A percentile compares a stretch with the other conserved stretches of the same genome.
These are phyloP conservation scores for Bubo bubo DNA, from an alignment of 2,113 vertebrate genomes.

Conservation along the genomic window DNA sequence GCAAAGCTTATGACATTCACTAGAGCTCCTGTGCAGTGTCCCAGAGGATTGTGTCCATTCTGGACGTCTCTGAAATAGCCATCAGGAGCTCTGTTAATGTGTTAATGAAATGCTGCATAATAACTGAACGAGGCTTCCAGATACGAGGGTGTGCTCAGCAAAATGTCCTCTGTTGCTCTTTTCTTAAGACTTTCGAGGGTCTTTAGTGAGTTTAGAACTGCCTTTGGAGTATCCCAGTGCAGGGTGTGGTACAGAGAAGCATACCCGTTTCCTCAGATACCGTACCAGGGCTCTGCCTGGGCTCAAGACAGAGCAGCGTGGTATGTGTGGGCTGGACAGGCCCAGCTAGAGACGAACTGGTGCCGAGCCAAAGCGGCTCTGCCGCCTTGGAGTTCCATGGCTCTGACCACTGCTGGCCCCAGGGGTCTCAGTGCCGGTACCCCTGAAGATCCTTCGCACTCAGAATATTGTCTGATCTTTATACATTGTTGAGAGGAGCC, in stretches of 20 bases:
- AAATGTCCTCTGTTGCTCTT: background rate
- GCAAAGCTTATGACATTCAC: background rate
- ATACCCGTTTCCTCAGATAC: rapidly evolving
- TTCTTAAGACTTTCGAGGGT: background rate
- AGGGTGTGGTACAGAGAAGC: background rate
- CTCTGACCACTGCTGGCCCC: background rate
- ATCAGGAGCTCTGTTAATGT: background rate
- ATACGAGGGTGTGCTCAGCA: background rate
- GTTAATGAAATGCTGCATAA: background rate
- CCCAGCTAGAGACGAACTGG: background rate
- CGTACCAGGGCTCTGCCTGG: background rate
- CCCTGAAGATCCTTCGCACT: background rate
- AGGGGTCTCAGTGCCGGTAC: background rate
- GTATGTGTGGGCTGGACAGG: rapidly evolving
- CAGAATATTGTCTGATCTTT: background rate
- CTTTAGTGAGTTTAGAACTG: background rate
- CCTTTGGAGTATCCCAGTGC: background rate
- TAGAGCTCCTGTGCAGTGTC: background rate
- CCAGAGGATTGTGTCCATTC: background rate
- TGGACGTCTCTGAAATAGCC: background rate
- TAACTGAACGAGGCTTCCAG: background rate
- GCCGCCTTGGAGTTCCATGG: rapidly evolving
- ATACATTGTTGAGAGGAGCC: background rate
- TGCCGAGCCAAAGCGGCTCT: background rate
- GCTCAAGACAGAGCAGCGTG: background rate